Base-by-base conservation (phyloP, 2,888 invertebrate species). In the Cerastoderma edule region DNA sequence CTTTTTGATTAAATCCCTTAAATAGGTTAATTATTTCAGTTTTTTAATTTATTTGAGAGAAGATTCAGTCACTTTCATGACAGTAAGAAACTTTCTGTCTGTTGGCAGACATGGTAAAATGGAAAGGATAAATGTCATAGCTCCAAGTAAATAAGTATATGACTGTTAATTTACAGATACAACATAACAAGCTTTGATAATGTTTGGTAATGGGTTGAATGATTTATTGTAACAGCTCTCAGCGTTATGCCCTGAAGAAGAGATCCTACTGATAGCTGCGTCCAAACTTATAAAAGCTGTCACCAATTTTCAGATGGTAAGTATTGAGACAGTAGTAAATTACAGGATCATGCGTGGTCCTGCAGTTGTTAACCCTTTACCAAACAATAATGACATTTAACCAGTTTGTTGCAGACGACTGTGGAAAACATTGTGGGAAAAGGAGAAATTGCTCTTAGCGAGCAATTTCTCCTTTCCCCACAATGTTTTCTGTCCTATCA, bases 231-330 rank as follows among this genome's bases (percentile, higher is more conserved):
- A 48, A 4, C 86, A 92, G 93, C 88, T 92, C 92, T 96, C 89
- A 94, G 95, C 71, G 22, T 95, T 96, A 89, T 94, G 96, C 88
- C 96, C 96, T 0, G 94, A 95, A 69, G 95, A 95, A 90, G 93
- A 93, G 46, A 95, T 97, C 54, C 93, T 96, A 28, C 93, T 99
- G 79, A 93, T 99, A 66, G 97, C 97, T 67, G 96, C 97, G 81
- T 97, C 97, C 60, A 95, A 96, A 19, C 93, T 97, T 57, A 95
- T 99, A 1, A 99, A 99, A 94, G 96, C 96, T 75, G 96, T 97
- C 0, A 96, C 96, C 57, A 97, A 98, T 93, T 94, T 97, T 53
- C 95, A 95, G 86, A 96, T 92, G 90, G 93, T 93, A 83, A 78
- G 56, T 68, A 1, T 28, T 28, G 56, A 56, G 16, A 30, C 53